Percentiles rank a stretch among this genome's conserved stretches.
Conservation (phyloP, 2,888 invertebrate genomes). For the Leptarthrus brevirostris region DNA sequence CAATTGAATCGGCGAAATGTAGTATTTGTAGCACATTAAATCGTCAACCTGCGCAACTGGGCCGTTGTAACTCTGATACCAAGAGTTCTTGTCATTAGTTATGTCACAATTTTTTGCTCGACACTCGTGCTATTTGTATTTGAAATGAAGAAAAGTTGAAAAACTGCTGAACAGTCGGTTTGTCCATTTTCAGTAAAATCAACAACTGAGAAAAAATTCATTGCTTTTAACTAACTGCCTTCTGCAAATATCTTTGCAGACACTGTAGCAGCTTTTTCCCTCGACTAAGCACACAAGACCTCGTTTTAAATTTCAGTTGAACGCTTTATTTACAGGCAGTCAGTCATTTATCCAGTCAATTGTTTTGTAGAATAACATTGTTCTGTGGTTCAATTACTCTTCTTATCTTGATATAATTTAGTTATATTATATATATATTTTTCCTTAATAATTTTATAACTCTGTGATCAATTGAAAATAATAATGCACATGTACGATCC, state of each 20-base stretch:
- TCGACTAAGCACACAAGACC: constrained; percentile 24
- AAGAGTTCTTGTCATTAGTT: constrained; percentile 26
- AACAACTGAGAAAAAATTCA: constrained; percentile 22
- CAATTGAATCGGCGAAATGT: no score
- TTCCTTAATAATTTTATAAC: no score
- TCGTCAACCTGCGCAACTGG: no score
- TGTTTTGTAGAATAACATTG: not conserved
- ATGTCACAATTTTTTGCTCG: constrained; percentile 13
- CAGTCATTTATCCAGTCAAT: constrained; percentile 27
- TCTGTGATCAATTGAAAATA: constrained; percentile 10
- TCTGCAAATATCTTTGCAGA: constrained; percentile 25
- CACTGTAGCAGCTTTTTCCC: constrained; percentile 1
- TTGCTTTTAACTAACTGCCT: constrained; percentile 22
- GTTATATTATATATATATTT: no score
- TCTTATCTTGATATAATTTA: no score
- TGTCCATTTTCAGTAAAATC: constrained; percentile 49
- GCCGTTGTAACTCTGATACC: not conserved
- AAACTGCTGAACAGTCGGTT: constrained; percentile 41
- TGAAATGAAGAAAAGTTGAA: constrained; percentile 45
- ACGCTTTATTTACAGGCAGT: constrained; percentile 22
- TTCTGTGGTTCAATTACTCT: not conserved
- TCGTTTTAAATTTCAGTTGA: constrained; percentile 42
- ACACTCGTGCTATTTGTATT: constrained; percentile 20
- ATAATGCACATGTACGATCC: constrained; percentile 80
- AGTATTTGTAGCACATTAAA: no score